phyloP scores from a whole-genome alignment of 2,797 vertebrate species.

The Halcyon smyrnensis region DNA sequence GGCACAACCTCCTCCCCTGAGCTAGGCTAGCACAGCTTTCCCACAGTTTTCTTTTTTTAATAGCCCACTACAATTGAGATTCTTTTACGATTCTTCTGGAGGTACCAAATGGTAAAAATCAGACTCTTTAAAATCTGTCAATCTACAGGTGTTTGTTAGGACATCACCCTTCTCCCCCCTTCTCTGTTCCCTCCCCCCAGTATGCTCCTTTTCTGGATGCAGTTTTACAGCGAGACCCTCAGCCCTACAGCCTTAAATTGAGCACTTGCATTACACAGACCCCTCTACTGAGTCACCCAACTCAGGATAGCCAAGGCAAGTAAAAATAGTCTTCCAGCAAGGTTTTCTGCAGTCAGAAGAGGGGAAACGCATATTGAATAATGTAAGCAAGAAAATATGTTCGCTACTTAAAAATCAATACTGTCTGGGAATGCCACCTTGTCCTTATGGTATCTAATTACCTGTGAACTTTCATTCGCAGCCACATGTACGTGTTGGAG shows the following conservation, averaged over 20 bases:
- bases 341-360: not conserved
- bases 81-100: not conserved
- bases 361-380: not conserved
- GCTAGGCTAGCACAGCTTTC: not conserved
- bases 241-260: not conserved
- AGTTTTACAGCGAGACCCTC: not conserved
- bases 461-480: slow-evolving; percentile 14
- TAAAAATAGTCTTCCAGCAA: not conserved
- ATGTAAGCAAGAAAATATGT: not conserved
- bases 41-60: not conserved
- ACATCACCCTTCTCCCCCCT: fast-evolving
- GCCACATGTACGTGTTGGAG: not conserved
- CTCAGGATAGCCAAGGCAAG: not conserved
- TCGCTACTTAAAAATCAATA: not conserved
- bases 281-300: not conserved
- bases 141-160: not conserved
- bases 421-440: not conserved
- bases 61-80: not conserved
- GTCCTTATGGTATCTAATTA: slow-evolving; percentile 12
- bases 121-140: not conserved
- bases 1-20: not conserved
- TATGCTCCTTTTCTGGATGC: not conserved
- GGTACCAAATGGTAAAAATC: not conserved
- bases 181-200: not conserved
- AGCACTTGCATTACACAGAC: not conserved